Base-by-base conservation (phyloP, 2,888 invertebrate species). In the Rotaria macrura region DNA sequence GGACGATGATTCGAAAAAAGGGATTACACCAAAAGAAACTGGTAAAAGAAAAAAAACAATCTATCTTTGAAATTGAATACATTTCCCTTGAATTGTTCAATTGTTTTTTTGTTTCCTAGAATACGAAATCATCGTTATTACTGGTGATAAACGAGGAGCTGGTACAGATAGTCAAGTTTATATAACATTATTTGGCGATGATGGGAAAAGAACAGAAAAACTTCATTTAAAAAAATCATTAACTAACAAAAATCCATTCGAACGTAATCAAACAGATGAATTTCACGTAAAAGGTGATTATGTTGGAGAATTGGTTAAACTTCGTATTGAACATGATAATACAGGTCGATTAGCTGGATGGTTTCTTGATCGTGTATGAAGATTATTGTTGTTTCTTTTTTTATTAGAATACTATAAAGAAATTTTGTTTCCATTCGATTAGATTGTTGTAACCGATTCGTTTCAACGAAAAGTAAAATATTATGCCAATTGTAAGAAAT, bases 161-260 rank as follows among this genome's bases (percentile, higher is more conserved):
- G 90, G 90, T 17, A 91, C 91, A 52, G 89, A 90, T 87, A 89
- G 91, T 23, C 89, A 90, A 87, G 90, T 90, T 34, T 91, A 88
- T 43, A 65, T 86, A 10, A 86, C 86, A 40, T 84, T 86, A 79
- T 85, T 86, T 74, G 85, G 85, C 25, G 29, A 84, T 43, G 57
- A 84, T 29, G 83, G 83, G n/a, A 85, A 85, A 86, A 54, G 79
- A 83, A 85, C 86, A 52, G 79, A 85, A 83, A 86, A 85, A 43
- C 40, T 86, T 29, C 65, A 34, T 25, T 72, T 86, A 55, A 83
- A 49, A 52, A 85, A 40, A 14, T 23, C 25, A 25, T 2, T 7
- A 20, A 83, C 38, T n/a, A 83, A 72, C 40, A 29, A 43, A 17
- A 57, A 86, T 65, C 49, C 83, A 34, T 86, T 86, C 23, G 84